phyloP scores from a whole-genome alignment of 2,888 invertebrate genomes.

The Copidosoma aretas region DNA sequence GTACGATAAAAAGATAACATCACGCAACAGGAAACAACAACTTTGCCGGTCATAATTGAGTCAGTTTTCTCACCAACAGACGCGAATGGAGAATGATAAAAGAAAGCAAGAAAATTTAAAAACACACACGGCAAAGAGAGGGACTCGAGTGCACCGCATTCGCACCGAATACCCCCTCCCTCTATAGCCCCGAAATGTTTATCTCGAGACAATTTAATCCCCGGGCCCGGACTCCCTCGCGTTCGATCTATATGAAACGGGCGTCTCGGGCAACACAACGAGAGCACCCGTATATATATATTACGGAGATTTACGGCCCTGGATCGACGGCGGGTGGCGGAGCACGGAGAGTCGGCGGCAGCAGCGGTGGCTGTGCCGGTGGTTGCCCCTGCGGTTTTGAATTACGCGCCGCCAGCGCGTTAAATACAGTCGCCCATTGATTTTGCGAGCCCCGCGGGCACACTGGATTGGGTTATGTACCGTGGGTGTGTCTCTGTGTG shows the following conservation, averaged over 20 bases:
- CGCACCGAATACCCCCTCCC: no score
- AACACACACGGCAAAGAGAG: neutral
- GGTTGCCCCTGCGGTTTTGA: constrained; percentile 36
- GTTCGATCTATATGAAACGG: constrained; percentile 21
- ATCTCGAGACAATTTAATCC: constrained; percentile 30
- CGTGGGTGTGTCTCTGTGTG: no score
- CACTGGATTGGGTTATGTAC: no score
- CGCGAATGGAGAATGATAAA: no score
- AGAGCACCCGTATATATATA: neutral
- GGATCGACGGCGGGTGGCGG: constrained; percentile 14
- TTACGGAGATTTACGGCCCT: constrained; percentile 25
- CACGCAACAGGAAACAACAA: no score
- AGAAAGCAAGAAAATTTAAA: neutral
- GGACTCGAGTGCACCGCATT: neutral
- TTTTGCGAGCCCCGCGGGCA: constrained; percentile 22
- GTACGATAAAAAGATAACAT: no score
- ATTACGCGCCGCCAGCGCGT: constrained; percentile 25
- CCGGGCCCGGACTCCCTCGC: neutral
- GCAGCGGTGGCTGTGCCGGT: neutral
- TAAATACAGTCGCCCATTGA: constrained; percentile 32
- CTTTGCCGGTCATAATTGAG: no score
- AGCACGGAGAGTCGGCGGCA: constrained; percentile 4
- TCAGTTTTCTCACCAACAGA: no score
- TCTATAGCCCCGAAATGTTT: constrained; percentile 3
- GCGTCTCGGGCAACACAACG: constrained; percentile 8